phyloP scores from a whole-genome alignment of 2,888 invertebrate species.

The Lamproptera curius region DNA sequence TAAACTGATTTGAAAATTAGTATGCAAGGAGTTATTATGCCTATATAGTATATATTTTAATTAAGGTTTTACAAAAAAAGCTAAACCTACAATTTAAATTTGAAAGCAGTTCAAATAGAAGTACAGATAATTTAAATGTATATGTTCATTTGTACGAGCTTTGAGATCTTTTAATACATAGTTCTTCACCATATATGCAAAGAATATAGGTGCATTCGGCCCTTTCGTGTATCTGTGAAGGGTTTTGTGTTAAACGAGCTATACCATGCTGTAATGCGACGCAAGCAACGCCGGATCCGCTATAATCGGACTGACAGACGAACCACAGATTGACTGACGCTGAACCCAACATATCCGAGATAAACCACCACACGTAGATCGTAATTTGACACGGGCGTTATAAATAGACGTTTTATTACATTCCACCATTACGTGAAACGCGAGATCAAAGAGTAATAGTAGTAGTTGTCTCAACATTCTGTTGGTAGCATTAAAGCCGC shows the following conservation, averaged over 20 bases:
- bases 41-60: too few relatives aligned
- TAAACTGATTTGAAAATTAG: too few relatives aligned
- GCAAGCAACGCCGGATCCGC: slow-evolving; percentile 41
- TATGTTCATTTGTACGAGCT: too few relatives aligned
- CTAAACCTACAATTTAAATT: too few relatives aligned
- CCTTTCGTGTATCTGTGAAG: too few relatives aligned
- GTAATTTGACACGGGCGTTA: slow-evolving; percentile 28
- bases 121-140: too few relatives aligned
- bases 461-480: slow-evolving; percentile 19
- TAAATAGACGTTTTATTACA: slow-evolving; percentile 20
- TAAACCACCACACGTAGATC: slow-evolving; percentile 43
- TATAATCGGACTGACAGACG: slow-evolving; percentile 68
- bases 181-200: too few relatives aligned
- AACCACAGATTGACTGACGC: slow-evolving; percentile 62
- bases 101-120: too few relatives aligned
- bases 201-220: too few relatives aligned
- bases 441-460: slow-evolving; percentile 20
- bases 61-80: too few relatives aligned
- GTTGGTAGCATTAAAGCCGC: slow-evolving; percentile 16
- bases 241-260: slow-evolving; percentile 57
- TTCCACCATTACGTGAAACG: slow-evolving; percentile 18
- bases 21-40: too few relatives aligned
- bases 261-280: slow-evolving; percentile 59
- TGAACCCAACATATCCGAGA: slow-evolving; percentile 47
- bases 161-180: too few relatives aligned